phyloP scores from a whole-genome alignment of 2,888 invertebrate genomes.

The Oscheius sp. region DNA sequence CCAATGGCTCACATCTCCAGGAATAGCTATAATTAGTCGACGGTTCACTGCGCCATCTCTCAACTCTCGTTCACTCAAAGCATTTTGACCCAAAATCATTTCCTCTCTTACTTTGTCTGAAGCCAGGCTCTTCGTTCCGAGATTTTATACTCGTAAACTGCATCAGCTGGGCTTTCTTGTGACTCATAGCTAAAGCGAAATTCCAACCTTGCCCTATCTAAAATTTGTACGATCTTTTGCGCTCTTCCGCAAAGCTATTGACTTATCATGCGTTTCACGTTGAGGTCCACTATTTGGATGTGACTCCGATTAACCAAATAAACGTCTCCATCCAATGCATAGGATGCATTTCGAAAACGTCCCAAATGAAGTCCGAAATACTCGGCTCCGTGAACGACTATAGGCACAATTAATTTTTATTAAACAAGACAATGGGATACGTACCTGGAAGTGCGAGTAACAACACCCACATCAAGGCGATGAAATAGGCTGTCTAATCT shows the following conservation, averaged over 20 bases:
- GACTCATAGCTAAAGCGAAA: slow-evolving; percentile 7
- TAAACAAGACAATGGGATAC: background rate
- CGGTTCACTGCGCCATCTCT: slow-evolving; percentile 17
- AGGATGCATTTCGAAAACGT: slow-evolving; percentile 4
- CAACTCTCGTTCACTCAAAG: slow-evolving; percentile 8
- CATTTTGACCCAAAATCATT: background rate
- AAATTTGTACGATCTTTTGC: background rate
- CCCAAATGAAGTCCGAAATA: slow-evolving; percentile 24
- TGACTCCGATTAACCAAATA: slow-evolving; percentile 58
- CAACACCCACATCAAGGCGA: background rate
- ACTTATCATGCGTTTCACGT: slow-evolving; percentile 27
- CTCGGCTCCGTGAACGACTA: slow-evolving; percentile 1
- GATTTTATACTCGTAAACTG: slow-evolving; percentile 3
- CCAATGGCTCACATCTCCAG: slow-evolving; percentile 19
- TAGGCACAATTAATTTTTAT: too few relatives aligned
- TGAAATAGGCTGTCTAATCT: slow-evolving; percentile 19
- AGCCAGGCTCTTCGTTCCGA: slow-evolving; percentile 7
- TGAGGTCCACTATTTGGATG: slow-evolving; percentile 49
- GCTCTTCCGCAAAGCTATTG: background rate
- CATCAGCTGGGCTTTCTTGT: background rate
- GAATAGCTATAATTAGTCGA: slow-evolving; percentile 13
- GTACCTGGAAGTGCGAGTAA: background rate
- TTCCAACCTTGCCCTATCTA: slow-evolving; percentile 13
- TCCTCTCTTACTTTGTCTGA: slow-evolving; percentile 4
- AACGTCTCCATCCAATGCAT: slow-evolving; percentile 41